Percentiles rank a stretch among this genome's conserved stretches.
phyloP scores from a whole-genome alignment of 2,797 vertebrate species.

The Syndactyla subalaris region DNA sequence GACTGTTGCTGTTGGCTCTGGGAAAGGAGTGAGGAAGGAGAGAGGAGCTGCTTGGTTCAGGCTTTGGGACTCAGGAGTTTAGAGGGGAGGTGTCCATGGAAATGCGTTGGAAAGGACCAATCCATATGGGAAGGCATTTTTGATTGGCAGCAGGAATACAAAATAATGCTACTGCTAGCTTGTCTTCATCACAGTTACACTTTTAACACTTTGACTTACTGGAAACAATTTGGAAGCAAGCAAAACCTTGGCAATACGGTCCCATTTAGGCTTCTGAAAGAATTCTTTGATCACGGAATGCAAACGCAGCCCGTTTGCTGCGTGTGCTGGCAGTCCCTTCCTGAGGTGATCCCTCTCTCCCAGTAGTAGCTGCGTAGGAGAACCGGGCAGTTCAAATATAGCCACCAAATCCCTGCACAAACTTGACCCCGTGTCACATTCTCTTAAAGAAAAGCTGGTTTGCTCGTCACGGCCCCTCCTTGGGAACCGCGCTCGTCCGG shows the following conservation, averaged over 20 bases:
- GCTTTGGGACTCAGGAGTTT: not conserved
- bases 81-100: not conserved
- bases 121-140: not conserved
- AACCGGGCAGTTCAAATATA: not conserved
- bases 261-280: not conserved
- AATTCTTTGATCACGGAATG: not conserved
- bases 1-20: not conserved
- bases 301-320: not conserved
- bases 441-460: slow-evolving; percentile 1
- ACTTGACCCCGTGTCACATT: not conserved
- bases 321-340: not conserved
- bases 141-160: not conserved
- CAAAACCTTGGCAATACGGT: not conserved
- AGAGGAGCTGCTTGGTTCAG: not conserved
- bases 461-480: not conserved
- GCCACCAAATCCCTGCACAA: slow-evolving; percentile 8
- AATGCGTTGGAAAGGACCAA: not conserved
- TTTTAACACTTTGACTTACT: not conserved
- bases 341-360: not conserved
- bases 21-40: not conserved
- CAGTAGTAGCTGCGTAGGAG: not conserved
- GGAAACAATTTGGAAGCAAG: not conserved
- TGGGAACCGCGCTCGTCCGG: fast-evolving
- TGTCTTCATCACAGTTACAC: not conserved
- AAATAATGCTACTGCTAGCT: not conserved